Evolutionary conservation across 2,888 invertebrate genomes (phyloP).

Genomic region (Stenolophus ochropezus): DNA sequence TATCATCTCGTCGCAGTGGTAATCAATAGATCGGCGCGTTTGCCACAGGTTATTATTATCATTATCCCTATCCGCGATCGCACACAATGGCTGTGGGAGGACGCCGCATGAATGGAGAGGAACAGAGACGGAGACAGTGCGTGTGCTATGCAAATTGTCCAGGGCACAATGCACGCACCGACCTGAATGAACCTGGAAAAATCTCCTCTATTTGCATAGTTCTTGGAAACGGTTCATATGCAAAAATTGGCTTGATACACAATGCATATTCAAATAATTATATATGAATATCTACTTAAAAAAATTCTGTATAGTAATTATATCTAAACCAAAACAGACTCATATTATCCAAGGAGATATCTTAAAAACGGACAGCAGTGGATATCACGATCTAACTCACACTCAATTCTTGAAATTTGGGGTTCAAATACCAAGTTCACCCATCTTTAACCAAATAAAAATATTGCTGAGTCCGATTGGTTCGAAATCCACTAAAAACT

Average conservation of each 20-base stretch:
- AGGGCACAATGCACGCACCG: slow-evolving; percentile 7
- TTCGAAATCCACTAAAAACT: too few species aligned
- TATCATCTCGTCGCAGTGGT: slow-evolving; percentile 47
- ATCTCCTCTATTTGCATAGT: not conserved
- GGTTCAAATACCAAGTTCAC: too few species aligned
- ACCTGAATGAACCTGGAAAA: not conserved
- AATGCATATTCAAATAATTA: not conserved
- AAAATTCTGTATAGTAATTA: too few species aligned
- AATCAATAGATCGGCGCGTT: slow-evolving; percentile 51
- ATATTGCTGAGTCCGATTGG: too few species aligned
- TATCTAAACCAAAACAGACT: too few species aligned
- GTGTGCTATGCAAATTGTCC: slow-evolving; percentile 30
- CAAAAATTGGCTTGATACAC: not conserved
- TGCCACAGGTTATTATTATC: slow-evolving; percentile 56
- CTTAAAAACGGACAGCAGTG: too few species aligned
- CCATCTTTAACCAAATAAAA: too few species aligned
- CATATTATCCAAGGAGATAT: too few species aligned
- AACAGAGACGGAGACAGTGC: not conserved
- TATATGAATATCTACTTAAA: not conserved
- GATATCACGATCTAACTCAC: too few species aligned
- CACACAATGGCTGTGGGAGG: slow-evolving; percentile 48
- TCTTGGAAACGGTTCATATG: not conserved
- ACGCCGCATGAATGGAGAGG: slow-evolving; percentile 2
- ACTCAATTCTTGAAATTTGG: not conserved
- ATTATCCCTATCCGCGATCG: slow-evolving; percentile 45